A percentile compares a stretch with the other conserved stretches of the same genome.
These are phyloP conservation scores for Nannospalax galili DNA, from an alignment of 2,113 vertebrate species.

Conservation along the genomic window DNA sequence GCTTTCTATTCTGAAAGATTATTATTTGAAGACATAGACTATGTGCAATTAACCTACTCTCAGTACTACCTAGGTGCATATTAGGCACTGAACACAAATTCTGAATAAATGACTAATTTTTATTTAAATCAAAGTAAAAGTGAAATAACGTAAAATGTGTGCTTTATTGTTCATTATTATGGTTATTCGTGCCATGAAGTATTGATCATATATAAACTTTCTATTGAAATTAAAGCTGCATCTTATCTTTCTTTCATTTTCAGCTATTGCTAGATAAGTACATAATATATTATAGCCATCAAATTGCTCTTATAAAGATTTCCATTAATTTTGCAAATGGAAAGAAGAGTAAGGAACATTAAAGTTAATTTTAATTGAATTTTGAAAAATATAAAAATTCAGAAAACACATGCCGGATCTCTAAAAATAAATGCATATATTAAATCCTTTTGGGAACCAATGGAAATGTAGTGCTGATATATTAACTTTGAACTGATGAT, in stretches of 20 bases:
- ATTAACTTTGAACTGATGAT: not conserved
- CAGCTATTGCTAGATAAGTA: not conserved
- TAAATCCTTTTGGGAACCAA: not conserved
- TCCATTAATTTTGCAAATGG: not conserved
- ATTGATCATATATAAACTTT: not conserved
- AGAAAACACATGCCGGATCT: not conserved
- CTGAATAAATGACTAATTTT: not conserved
- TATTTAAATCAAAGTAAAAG: not conserved
- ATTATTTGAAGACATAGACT: constrained; percentile 4
- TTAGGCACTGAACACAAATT: not conserved
- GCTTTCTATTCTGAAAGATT: constrained; percentile 7
- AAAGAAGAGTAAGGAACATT: not conserved
- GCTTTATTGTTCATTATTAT: not conserved
- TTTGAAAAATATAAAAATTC: not conserved
- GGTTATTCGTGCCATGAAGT: not conserved
- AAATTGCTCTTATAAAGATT: not conserved
- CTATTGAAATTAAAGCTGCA: not conserved
- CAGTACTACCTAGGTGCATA: not conserved
- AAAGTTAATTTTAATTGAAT: not conserved
- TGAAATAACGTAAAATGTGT: not conserved
- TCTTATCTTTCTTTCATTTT: constrained; percentile 42
- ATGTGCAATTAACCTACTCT: not conserved
- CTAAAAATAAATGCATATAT: not conserved
- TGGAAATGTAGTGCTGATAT: not conserved
- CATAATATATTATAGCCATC: not conserved